Base-by-base conservation (phyloP, 2,113 vertebrate species). In the Ciconia boyciana region DNA sequence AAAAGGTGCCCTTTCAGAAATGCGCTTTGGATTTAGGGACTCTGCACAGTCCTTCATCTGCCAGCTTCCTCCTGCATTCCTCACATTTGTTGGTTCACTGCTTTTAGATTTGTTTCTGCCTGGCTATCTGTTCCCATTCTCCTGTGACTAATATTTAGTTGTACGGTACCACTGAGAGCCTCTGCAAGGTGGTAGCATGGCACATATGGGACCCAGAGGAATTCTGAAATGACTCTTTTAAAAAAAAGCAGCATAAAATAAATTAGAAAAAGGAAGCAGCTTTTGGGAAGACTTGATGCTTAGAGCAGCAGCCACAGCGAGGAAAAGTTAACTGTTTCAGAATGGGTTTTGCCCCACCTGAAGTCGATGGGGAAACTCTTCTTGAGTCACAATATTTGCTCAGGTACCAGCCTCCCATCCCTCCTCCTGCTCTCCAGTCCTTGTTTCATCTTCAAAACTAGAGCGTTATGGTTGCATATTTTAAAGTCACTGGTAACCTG, bases 91-190 rank as follows among this genome's bases (percentile, higher is more conserved):
- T 91, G 87, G 87, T 82, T 97, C 92, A 68, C 57, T 92, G 82
- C 92, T 94, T 90, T 92, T 87, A 95, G 95, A 95, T 93, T 96
- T 97, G 85, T 92, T 96, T 87, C 92, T 96, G 74, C 83, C 80
- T 94, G 87, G 83, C 85, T 96, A 64, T 90, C 70, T 0, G 0
- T 88, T 77, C 61, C 76, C 8, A 13, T 62, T 95, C 92, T 95
- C 89, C 74, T 90, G 94, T 94, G 96, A 89, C 89, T 95, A 89
- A 96, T 92, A 57, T 26, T 89, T 70, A n/a, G 79, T 51, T 75
- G 87, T 87, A 75, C 1, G 1, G 65, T 91, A 81, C 89, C 85
- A 54, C 77, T 13, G 79, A 91, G 86, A 95, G 79, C 25, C 48
- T 94, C 84, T 77, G 93, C 58, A 75, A 94, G 90, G 94, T 90